Conservation (phyloP, 37 sponge, comb jelly and placozoan genomes). For the Aphrocallistes beatrix region DNA sequence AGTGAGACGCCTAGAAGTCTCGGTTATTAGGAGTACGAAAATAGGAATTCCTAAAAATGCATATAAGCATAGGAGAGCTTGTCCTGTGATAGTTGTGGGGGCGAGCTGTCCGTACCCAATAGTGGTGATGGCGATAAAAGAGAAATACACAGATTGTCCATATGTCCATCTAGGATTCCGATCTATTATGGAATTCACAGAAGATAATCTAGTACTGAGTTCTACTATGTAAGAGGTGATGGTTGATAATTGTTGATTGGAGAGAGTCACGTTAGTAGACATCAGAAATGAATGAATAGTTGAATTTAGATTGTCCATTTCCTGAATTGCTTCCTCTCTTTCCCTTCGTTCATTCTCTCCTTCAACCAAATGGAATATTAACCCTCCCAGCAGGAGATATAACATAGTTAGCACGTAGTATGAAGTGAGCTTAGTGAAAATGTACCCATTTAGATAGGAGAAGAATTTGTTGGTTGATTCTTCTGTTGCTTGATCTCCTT, state of each 20-base stretch:
- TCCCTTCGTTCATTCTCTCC: not conserved
- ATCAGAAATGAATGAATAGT: not conserved
- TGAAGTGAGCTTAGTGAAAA: not conserved
- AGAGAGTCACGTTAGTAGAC: not conserved
- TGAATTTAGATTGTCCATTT: not conserved
- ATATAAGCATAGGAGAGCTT: not conserved
- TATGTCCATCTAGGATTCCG: not conserved
- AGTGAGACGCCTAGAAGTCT: not conserved
- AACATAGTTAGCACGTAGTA: not conserved
- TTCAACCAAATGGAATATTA: not conserved
- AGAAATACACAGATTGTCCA: not conserved
- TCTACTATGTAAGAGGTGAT: not conserved
- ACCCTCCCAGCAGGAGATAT: not conserved
- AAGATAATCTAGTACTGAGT: not conserved
- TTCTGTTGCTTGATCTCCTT: too few species aligned
- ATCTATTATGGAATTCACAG: not conserved
- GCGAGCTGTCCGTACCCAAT: not conserved
- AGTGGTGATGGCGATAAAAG: constrained; percentile 1
- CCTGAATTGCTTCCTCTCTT: not conserved
- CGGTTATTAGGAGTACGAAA: not conserved
- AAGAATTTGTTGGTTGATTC: too few species aligned
- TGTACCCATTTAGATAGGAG: too few species aligned
- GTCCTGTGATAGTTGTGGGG: not conserved
- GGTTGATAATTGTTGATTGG: not conserved
- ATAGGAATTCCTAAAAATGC: not conserved